Percentiles rank a stretch among this genome's conserved stretches.
phyloP scores from a whole-genome alignment of 2,888 invertebrate genomes.

The Eupithecia exiguata region DNA sequence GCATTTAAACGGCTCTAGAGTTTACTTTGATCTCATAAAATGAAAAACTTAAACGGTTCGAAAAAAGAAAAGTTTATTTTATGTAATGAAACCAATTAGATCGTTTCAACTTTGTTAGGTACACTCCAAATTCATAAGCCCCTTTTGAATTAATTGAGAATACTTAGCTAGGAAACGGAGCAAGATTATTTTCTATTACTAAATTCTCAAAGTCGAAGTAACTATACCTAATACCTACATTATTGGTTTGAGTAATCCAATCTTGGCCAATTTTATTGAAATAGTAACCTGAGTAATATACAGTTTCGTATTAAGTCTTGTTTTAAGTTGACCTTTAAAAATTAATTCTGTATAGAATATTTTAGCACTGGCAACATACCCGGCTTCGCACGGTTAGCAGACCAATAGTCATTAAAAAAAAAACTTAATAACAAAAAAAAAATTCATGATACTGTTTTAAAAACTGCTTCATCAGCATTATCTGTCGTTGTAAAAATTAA shows the following conservation, averaged over 20 bases:
- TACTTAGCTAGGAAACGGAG: neutral
- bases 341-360: neutral
- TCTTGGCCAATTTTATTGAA: neutral
- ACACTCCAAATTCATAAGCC: conserved; percentile 17
- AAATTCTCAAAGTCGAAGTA: neutral
- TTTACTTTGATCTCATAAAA: conserved; percentile 37
- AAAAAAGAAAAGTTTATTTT: conserved; percentile 31
- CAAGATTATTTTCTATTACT: neutral
- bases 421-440: too few relatives aligned
- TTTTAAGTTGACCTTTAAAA: too few relatives aligned
- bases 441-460: too few relatives aligned
- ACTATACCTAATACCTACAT: neutral
- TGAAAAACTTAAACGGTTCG: conserved; percentile 29
- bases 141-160: neutral
- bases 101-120: conserved; percentile 14
- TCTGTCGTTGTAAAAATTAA: too few relatives aligned
- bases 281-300: neutral
- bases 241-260: neutral
- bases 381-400: neutral
- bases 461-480: too few relatives aligned
- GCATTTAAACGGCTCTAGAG: conserved; percentile 33
- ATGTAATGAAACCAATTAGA: conserved; percentile 27
- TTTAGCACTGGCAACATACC: neutral
- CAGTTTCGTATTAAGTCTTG: neutral
- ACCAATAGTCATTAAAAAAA: neutral